phyloP scores from a whole-genome alignment of 2,113 vertebrate genomes.

The Typhlomys cinereus region DNA sequence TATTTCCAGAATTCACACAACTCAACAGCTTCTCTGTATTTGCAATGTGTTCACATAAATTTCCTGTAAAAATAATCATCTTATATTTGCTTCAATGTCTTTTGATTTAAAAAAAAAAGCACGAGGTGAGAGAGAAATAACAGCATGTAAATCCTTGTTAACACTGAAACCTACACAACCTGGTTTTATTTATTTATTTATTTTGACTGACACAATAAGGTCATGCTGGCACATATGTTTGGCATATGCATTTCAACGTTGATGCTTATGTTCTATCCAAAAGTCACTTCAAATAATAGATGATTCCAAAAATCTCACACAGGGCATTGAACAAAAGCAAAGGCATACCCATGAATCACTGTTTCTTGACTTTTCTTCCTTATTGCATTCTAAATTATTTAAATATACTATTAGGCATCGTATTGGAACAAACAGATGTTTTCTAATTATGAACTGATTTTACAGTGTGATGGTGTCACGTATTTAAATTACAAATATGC shows the following conservation, averaged over 20 bases:
- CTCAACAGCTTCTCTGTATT: conserved; percentile 73
- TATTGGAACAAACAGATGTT: conserved; percentile 90
- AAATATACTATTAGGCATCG: conserved; percentile 90
- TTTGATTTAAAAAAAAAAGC: conserved; percentile 73
- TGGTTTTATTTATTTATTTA: conserved; percentile 64
- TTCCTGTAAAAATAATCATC: conserved; percentile 85
- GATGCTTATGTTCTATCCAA: conserved; percentile 79
- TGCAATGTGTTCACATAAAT: conserved; percentile 79
- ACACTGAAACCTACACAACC: conserved; percentile 76
- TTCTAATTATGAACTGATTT: conserved; percentile 92
- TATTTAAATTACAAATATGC: conserved; percentile 92
- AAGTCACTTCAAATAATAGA: conserved; percentile 83
- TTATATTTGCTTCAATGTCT: conserved; percentile 76
- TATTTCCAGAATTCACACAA: conserved; percentile 84
- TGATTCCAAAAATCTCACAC: conserved; percentile 73
- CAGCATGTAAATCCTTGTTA: conserved; percentile 85
- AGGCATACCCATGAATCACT: conserved; percentile 80
- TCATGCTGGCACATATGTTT: conserved; percentile 83
- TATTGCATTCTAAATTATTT: conserved; percentile 90
- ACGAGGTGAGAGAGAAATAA: conserved; percentile 63
- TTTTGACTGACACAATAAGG: conserved; percentile 83
- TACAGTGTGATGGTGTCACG: conserved; percentile 90
- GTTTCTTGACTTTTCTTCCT: conserved; percentile 78
- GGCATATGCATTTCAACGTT: conserved; percentile 84
- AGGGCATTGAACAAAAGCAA: conserved; percentile 81